Percentiles rank a stretch among this genome's conserved stretches.
These are phyloP conservation scores for Chaetura pelagica DNA, from an alignment of 2,113 vertebrate species.

Conservation along the genomic window DNA sequence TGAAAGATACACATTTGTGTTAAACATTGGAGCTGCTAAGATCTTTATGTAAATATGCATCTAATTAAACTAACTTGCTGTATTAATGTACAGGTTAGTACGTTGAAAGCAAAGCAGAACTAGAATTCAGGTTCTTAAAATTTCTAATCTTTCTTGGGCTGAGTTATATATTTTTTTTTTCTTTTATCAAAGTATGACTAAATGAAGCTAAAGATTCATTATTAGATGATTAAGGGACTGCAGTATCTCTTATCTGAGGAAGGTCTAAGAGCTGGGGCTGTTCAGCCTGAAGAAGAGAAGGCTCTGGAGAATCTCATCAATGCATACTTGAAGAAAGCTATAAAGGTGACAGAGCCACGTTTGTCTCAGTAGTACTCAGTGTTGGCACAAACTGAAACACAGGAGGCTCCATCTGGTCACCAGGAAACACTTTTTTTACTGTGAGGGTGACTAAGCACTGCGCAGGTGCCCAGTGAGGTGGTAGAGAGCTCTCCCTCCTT, in stretches of 20 bases:
- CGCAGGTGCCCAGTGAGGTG: not conserved
- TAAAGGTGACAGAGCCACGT: not conserved
- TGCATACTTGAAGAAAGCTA: fast-evolving
- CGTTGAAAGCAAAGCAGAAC: not conserved
- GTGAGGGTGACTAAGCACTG: not conserved
- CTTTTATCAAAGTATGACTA: not conserved
- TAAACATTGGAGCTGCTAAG: not conserved
- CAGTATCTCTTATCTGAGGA: not conserved
- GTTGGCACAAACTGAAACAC: not conserved
- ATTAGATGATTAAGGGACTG: not conserved
- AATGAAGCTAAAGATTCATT: slow-evolving; percentile 2
- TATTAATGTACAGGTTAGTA: not conserved
- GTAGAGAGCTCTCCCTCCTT: not conserved
- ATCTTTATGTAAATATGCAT: not conserved
- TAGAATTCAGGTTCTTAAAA: not conserved
- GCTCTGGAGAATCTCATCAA: not conserved
- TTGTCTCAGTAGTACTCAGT: not conserved
- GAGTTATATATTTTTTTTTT: not conserved
- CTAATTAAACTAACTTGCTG: not conserved
- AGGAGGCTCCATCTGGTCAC: not conserved
- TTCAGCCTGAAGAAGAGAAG: not conserved
- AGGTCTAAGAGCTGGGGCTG: not conserved
- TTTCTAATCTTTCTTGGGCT: not conserved
- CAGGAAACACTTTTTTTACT: not conserved
- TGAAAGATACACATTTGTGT: not conserved